Evolutionary conservation across 2,113 vertebrate species (phyloP), one percentile per base, ranked within the genome.

Genomic region (Brachirus orientalis): DNA sequence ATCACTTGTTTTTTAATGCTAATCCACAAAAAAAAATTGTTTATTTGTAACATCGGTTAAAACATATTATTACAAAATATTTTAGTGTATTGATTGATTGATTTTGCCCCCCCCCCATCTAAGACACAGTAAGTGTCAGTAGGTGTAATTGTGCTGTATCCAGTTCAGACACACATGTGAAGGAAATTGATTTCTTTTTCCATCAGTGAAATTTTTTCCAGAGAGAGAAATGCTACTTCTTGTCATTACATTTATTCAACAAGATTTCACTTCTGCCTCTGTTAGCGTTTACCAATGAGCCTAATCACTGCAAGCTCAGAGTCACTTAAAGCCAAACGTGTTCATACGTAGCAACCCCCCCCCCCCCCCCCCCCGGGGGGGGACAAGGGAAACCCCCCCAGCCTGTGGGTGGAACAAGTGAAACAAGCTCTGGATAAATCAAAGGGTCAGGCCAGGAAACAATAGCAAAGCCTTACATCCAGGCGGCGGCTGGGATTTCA

Each of bases 221-320:
- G 63, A 69, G 81, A 80, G 84, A 28, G n/a, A 80, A 62, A 64
- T 14, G 10, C 66, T 38, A 80, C 58, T 79, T 86, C 75, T 81
- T 71, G 79, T 88, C 86, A 90, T 90, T 78, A 90, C 77, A 82
- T 65, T 73, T 86, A 83, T 90, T n/a, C n/a, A n/a, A n/a, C n/a
- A 69, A 72, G 52, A 84, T 86, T 86, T 85, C 81, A 61, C 56
- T 43, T 53, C 57, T 40, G 58, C 65, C 71, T 69, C 79, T 55
- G 63, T 57, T 85, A 70, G 68, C 65, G 60, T 79, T 90, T 80
- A 77, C 78, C 68, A 82, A 64, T 86, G 85, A 86, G 80, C 71
- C 53, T 57, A 63, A 77, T 77, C 67, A 67, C 76, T 18, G 56
- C 22, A 69, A 45, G 72, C 64, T 73, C 22, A 9, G 18, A 43